Conservation (phyloP, 1,140 invertebrate species). For the Papilio helenus region DNA sequence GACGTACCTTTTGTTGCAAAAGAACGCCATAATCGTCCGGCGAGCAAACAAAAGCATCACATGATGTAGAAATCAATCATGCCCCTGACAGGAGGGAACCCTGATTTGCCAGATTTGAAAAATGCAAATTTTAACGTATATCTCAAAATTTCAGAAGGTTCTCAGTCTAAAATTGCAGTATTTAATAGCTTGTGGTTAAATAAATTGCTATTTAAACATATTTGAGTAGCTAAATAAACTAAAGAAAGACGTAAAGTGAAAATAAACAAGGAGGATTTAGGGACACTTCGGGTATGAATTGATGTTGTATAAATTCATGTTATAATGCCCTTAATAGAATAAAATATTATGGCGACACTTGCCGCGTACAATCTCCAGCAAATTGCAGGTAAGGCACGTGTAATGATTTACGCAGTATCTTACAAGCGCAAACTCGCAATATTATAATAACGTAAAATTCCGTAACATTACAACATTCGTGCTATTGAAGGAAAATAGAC, state of each 20-base stretch:
- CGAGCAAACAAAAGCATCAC: slow-evolving; percentile 23
- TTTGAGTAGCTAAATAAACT: too few relatives aligned
- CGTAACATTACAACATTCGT: slow-evolving; percentile 19
- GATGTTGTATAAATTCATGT: not conserved
- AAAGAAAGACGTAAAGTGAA: not conserved
- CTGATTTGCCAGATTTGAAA: not conserved
- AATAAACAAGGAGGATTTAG: not conserved
- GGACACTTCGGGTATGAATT: not conserved
- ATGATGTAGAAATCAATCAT: slow-evolving; percentile 41
- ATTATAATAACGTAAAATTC: slow-evolving; percentile 18
- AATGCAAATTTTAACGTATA: not conserved
- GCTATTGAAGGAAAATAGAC: not conserved
- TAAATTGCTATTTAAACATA: too few relatives aligned
- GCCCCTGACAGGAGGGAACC: slow-evolving; percentile 13
- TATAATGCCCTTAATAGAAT: slow-evolving; percentile 16
- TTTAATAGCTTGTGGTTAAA: not conserved
- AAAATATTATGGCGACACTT: slow-evolving; percentile 26
- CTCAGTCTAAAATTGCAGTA: not conserved
- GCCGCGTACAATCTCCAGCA: slow-evolving; percentile 26
- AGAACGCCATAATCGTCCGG: slow-evolving; percentile 27
- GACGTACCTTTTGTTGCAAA: slow-evolving; percentile 39
- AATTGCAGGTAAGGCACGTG: slow-evolving; percentile 46
- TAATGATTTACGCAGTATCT: slow-evolving; percentile 54
- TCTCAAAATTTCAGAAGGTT: not conserved
- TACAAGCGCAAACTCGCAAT: slow-evolving; percentile 36